These are phyloP conservation scores for Tupaia chinensis DNA, from an alignment of 2,113 vertebrate species.

Conservation along the genomic window DNA sequence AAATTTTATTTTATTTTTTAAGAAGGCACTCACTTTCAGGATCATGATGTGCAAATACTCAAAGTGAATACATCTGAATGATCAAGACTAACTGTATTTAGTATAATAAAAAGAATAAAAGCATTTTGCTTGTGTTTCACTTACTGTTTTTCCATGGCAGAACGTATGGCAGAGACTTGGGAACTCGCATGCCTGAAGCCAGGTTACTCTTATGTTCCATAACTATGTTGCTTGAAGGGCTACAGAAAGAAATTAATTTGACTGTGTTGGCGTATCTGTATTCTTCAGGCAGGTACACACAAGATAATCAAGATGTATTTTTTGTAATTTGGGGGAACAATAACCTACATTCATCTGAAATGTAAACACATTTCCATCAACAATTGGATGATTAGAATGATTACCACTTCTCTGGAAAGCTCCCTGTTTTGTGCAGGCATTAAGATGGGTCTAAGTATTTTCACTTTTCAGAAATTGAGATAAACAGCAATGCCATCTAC, in stretches of 20 bases:
- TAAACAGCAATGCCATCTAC: conserved; percentile 78
- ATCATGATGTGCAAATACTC: background rate
- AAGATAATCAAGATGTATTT: conserved; percentile 62
- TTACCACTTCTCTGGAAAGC: conserved; percentile 61
- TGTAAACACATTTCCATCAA: conserved; percentile 70
- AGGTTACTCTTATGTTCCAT: conserved; percentile 83
- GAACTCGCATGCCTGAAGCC: conserved; percentile 82
- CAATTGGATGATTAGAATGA: conserved; percentile 66
- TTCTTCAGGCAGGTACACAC: conserved; percentile 32
- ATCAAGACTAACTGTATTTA: conserved; percentile 42
- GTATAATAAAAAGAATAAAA: conserved; percentile 9
- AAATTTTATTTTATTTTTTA: background rate
- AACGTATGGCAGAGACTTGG: conserved; percentile 83
- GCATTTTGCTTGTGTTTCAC: conserved; percentile 54
- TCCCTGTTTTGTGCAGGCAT: conserved; percentile 62
- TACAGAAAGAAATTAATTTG: conserved; percentile 63
- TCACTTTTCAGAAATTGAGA: conserved; percentile 75
- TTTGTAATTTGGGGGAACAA: conserved; percentile 45
- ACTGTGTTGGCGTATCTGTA: conserved; percentile 40
- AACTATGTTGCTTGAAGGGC: conserved; percentile 73
- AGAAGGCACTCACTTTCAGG: background rate
- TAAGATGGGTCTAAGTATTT: conserved; percentile 66
- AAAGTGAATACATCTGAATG: background rate
- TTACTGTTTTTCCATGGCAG: conserved; percentile 87
- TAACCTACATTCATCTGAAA: conserved; percentile 60